Base-by-base conservation (phyloP, 2,888 invertebrate genomes). In the Sinodicranocentrus sp. region DNA sequence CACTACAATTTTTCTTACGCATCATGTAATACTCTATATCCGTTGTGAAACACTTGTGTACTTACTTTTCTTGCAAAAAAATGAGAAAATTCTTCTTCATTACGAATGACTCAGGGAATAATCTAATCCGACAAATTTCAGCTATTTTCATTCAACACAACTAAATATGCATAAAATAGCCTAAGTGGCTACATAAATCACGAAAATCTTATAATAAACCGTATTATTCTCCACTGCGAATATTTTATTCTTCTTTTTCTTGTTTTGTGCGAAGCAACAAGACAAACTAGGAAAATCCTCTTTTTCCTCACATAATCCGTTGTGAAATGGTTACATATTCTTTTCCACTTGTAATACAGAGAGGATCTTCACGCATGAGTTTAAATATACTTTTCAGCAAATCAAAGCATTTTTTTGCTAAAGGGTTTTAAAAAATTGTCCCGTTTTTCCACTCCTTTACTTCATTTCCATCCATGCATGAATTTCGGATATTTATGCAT, bases 171-270 rank as follows among this genome's bases (percentile, higher is more conserved):
- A 33, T n/a, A 61, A 59, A 72, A 63, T 71, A n/a, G 33, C 33
- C 17, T 73, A 73, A 63, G 44, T 73, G 61, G 63, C 48, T 44
- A 44, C n/a, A 73, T 73, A 61, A 73, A 73, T 73, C 73, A 48
- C 13, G 13, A 63, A 48, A 28, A 48, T 59, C 44, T 52, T 48
- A 70, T 70, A 44, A 63, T 73, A 48, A 48, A 61, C 25, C 48
- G 39, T 73, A 39, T 6, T 54, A 19, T 57, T 15, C 10, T 21
- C 23, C n/a, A 8, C 39, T 39, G 39, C 39, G 13, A 8, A 39
- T 8, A 39, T 8, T 8, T 39, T 39, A 5, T 13, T 39, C 13
- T 39, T 39, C 39, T 39, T 39, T 13, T 39, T 39, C 39, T 39
- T 13, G 39, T 13, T 39, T 39, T 48, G 48, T 10, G n/a, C 10